Base-by-base conservation (phyloP, 2,888 invertebrate species). In the Deladenus siricidicola region DNA sequence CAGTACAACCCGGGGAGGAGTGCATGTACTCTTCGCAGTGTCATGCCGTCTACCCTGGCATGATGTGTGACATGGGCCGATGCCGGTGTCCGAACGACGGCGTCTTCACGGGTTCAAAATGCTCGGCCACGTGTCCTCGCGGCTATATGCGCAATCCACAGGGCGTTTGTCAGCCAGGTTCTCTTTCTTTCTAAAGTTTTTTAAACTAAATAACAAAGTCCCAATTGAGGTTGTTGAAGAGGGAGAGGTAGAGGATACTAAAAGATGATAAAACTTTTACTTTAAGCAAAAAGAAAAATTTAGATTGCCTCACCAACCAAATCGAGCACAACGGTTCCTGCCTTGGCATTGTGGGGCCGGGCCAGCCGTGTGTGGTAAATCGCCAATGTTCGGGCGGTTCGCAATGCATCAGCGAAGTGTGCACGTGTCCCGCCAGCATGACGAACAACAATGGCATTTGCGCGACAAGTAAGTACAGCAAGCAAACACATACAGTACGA, bases 1-100 rank as follows among this genome's bases (percentile, higher is more conserved):
- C 76, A 19, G 74, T 73, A 3, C 69, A 74, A 63, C 77, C 79
- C 1, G 79, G 79, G 10, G 71, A 70, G 17, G 60, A 70, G 30
- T 79, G 79, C 58, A 62, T 72, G 17, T 79, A 79, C 57, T 73
- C 78, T 4, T 71, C 72, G 0, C 79, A 79, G 60, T 79, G 79
- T 42, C 78, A 78, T 51, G 73, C 75, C 3, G 60, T 70, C 17
- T 58, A 69, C 30, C 70, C 75, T 3, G 79, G 79, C 24, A 74
- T 75, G 68, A 64, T 73, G 17, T 79, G 79, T 51, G 73, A 75
- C 51, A 51, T 70, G 21, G 44, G 60, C 28, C 54, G 62, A 19
- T 69, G 69, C 49, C 58, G 69, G 26, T 69, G 69, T 51, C 69
- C 69, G 4, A 58, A 69, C 50, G 62, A 69, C 50, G 58, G 62